Percentiles rank a stretch among this genome's conserved stretches.
Conservation (phyloP, 2,888 invertebrate species). For the Anoncus sp. region DNA sequence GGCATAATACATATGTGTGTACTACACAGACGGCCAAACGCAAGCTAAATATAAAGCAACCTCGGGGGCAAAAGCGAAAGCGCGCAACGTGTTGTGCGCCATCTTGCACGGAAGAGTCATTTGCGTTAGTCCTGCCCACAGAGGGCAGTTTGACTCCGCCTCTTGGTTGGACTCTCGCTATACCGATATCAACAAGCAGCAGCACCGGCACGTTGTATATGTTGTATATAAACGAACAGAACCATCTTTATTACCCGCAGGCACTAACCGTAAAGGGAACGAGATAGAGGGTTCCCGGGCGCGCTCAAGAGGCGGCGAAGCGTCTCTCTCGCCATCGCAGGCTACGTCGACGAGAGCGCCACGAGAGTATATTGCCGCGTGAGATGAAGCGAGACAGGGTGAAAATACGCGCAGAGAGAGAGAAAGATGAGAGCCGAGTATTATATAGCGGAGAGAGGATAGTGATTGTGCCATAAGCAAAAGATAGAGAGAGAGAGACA, state of each 20-base stretch:
- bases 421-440: slow-evolving; percentile 46
- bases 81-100: slow-evolving; percentile 78
- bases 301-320: slow-evolving; percentile 63
- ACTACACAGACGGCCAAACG: slow-evolving; percentile 59
- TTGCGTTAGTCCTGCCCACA: slow-evolving; percentile 85
- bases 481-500: slow-evolving; percentile 50
- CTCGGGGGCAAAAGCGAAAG: slow-evolving; percentile 72
- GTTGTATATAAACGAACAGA: slow-evolving; percentile 79
- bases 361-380: slow-evolving; percentile 51
- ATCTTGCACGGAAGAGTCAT: slow-evolving; percentile 85
- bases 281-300: slow-evolving; percentile 70
- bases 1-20: slow-evolving; percentile 11
- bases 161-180: slow-evolving; percentile 80
- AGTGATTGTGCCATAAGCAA: slow-evolving; percentile 53
- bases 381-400: slow-evolving; percentile 55
- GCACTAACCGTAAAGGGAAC: slow-evolving; percentile 81
- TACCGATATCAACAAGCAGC: slow-evolving; percentile 47
- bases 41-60: slow-evolving; percentile 81
- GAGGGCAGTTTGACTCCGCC: slow-evolving; percentile 84
- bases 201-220: slow-evolving; percentile 42
- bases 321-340: slow-evolving; percentile 49
- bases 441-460: slow-evolving; percentile 57
- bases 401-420: slow-evolving; percentile 30
- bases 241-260: slow-evolving; percentile 84
- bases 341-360: slow-evolving; percentile 48